Base-by-base conservation (phyloP, 2,888 invertebrate genomes). In the Tortricodes alternella region DNA sequence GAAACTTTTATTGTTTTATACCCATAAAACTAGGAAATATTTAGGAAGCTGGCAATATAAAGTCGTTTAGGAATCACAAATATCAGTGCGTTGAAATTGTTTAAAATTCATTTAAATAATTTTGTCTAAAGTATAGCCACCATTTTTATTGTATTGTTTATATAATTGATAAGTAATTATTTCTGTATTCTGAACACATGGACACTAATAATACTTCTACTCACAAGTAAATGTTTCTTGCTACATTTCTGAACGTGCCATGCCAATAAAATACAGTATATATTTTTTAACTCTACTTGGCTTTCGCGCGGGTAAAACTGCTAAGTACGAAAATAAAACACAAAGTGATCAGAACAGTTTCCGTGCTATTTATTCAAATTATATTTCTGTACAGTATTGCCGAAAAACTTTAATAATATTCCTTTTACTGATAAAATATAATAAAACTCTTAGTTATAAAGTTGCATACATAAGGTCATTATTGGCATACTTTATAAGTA, bases 311-410 rank as follows among this genome's bases (percentile, higher is more conserved):
- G n/a, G n/a, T 27, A n/a, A 27, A 27, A 27, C n/a, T n/a, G n/a
- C n/a, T n/a, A n/a, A n/a, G n/a, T n/a, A n/a, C 27, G 27, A 27
- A 27, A 78, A 78, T 49, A 44, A 56, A 56, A 56, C 55, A 80
- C 69, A 65, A 65, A 52, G 51, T 74, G 75, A 73, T 78, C 77
- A 80, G 79, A 85, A 84, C 85, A 84, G 84, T 80, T 82, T 78
- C 73, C 71, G 78, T 83, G 80, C 79, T 80, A 78, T 85, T 85
- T 85, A 82, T 86, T 88, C 73, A 76, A 81, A 79, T 73, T 53
- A 63, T 50, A 50, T 74, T 70, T 74, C 76, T 85, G 78, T 88
- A 88, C 85, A 88, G 75, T 77, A 76, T 76, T 73, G 76, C 76
- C 77, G 73, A 76, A 70, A 76, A 78, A 76, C 74, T 72, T 72